Evolutionary conservation across 2,888 invertebrate species (phyloP).

Genomic region (Thereva unica): DNA sequence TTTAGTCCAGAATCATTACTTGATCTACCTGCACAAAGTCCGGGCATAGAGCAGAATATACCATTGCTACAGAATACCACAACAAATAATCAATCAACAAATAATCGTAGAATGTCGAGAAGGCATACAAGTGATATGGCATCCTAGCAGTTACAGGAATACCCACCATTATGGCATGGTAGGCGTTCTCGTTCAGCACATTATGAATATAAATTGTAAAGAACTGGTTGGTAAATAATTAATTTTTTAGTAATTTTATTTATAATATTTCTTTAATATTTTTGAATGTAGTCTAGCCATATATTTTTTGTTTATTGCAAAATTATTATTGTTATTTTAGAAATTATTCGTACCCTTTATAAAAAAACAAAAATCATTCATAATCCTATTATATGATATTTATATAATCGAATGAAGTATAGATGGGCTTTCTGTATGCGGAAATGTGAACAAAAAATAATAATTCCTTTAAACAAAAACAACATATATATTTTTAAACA

Average conservation of each 20-base stretch:
- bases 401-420: too few species aligned
- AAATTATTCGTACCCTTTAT: too few species aligned
- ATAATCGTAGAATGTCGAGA: slow-evolving; percentile 47
- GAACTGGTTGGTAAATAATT: slow-evolving; percentile 6
- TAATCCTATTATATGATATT: too few species aligned
- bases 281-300: too few species aligned
- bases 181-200: slow-evolving; percentile 56
- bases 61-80: slow-evolving; percentile 30
- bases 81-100: slow-evolving; percentile 22
- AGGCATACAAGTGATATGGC: slow-evolving; percentile 49
- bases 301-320: too few species aligned
- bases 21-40: slow-evolving; percentile 57
- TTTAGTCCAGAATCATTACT: slow-evolving; percentile 77
- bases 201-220: slow-evolving; percentile 56
- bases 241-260: slow-evolving; percentile 3
- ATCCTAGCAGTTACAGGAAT: slow-evolving; percentile 56
- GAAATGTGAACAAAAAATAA: too few species aligned
- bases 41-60: slow-evolving; percentile 45
- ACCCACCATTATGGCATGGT: slow-evolving; percentile 53
- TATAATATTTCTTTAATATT: background rate
- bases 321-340: too few species aligned
- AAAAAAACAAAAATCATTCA: too few species aligned
- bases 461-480: too few species aligned
- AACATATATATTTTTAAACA: too few species aligned
- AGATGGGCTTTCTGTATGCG: too few species aligned